phyloP scores from a whole-genome alignment of 2,797 vertebrate genomes.

The Liasis olivaceus region DNA sequence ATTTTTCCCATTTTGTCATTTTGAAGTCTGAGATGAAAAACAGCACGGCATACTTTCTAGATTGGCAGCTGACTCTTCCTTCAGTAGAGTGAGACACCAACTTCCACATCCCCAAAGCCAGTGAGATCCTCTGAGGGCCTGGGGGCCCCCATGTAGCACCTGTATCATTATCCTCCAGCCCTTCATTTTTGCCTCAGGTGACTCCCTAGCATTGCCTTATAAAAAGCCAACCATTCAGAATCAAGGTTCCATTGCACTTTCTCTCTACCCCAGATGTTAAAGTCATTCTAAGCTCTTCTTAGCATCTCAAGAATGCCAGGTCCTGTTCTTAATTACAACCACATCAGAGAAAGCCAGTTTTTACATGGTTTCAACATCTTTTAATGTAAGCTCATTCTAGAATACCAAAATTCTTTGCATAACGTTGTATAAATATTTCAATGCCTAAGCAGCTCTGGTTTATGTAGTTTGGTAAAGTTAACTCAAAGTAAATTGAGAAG shows the following conservation, averaged over 20 bases:
- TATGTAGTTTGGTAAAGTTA: conserved; percentile 1
- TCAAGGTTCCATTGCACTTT: not conserved
- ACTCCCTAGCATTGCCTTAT: not conserved
- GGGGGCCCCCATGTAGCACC: too few relatives aligned
- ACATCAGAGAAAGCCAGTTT: not conserved
- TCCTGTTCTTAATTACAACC: conserved; percentile 31
- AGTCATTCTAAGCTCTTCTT: not conserved
- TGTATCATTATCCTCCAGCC: not conserved
- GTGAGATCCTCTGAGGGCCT: not conserved
- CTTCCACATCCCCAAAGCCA: not conserved
- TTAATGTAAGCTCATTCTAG: not conserved
- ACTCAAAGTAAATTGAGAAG: conserved; percentile 19
- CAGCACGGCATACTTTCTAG: not conserved
- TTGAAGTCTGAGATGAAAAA: not conserved
- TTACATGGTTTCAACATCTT: not conserved
- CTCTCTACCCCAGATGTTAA: not conserved
- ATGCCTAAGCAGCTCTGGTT: not conserved
- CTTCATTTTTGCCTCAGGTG: not conserved
- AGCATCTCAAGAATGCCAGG: conserved; percentile 6
- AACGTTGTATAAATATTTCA: not conserved
- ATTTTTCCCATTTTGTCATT: not conserved
- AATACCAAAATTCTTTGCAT: not conserved
- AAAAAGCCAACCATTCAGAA: not conserved
- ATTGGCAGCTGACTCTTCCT: not conserved
- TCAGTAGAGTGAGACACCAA: not conserved